A percentile compares a stretch with the other conserved stretches of the same genome.
Evolutionary conservation across 2,888 invertebrate species (phyloP).

Genomic region (Tenthredo distinguenda): DNA sequence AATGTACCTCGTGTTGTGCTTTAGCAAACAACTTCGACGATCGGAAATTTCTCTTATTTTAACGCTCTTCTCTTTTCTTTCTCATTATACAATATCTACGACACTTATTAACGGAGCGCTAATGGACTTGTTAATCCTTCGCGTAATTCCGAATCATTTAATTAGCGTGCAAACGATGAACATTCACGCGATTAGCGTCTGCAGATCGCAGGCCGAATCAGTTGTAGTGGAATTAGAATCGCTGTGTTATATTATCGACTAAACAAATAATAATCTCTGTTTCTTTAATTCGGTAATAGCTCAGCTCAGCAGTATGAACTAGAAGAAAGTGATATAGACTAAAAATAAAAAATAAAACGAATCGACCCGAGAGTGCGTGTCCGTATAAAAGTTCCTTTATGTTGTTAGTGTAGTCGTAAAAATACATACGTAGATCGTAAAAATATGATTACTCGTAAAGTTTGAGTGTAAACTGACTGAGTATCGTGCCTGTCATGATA

Average conservation of each 20-base stretch:
- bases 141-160: not conserved
- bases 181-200: not conserved
- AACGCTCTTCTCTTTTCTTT: not conserved
- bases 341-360: not conserved
- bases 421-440: constrained; percentile 5
- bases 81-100: not conserved
- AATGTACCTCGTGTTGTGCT: not conserved
- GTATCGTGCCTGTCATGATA: not conserved
- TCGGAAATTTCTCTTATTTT: not conserved
- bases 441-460: constrained; percentile 20
- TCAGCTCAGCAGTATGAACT: not conserved
- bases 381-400: not conserved
- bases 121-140: not conserved
- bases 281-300: not conserved
- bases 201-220: not conserved
- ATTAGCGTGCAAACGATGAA: not conserved
- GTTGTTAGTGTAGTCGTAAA: not conserved
- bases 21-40: not conserved
- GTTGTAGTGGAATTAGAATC: not conserved
- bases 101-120: not conserved
- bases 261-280: not conserved
- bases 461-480: constrained; percentile 7
- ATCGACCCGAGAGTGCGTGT: not conserved
- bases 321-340: not conserved
- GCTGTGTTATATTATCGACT: not conserved